phyloP scores from a whole-genome alignment of 2,888 invertebrate species.

The Thyatira batis region DNA sequence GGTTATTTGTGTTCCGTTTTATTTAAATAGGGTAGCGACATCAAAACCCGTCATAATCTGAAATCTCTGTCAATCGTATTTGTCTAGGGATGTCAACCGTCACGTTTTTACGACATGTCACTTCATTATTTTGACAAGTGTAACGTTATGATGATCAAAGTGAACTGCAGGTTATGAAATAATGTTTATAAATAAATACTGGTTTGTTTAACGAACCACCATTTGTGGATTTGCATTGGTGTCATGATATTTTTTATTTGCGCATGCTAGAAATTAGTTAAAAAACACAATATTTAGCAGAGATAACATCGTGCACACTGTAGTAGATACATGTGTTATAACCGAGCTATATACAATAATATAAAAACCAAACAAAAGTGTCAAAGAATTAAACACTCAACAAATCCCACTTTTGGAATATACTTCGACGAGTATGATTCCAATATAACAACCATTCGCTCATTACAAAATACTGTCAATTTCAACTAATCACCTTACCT shows the following conservation, averaged over 20 bases:
- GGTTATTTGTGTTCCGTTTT: not conserved
- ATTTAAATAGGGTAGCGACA: conserved; percentile 34
- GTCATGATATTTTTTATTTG: no score
- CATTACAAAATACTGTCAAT: not conserved
- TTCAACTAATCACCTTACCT: not conserved
- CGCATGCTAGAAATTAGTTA: no score
- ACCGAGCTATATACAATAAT: no score
- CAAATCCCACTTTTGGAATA: no score
- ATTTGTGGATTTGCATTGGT: not conserved
- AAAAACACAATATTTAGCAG: no score
- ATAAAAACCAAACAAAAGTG: no score
- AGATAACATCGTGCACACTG: no score
- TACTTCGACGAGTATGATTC: no score
- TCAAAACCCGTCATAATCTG: conserved; percentile 59
- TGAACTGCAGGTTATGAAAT: conserved; percentile 23
- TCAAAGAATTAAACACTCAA: no score
- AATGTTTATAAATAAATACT: conserved; percentile 19
- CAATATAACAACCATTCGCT: no score
- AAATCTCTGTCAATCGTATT: conserved; percentile 46
- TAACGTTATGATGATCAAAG: conserved; percentile 37
- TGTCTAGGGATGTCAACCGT: conserved; percentile 58
- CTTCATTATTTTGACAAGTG: conserved; percentile 68
- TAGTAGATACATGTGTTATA: no score
- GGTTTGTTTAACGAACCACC: not conserved
- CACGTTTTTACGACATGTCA: conserved; percentile 57